Base-by-base conservation (phyloP, 2,113 vertebrate genomes). In the Pelmatolapia mariae region DNA sequence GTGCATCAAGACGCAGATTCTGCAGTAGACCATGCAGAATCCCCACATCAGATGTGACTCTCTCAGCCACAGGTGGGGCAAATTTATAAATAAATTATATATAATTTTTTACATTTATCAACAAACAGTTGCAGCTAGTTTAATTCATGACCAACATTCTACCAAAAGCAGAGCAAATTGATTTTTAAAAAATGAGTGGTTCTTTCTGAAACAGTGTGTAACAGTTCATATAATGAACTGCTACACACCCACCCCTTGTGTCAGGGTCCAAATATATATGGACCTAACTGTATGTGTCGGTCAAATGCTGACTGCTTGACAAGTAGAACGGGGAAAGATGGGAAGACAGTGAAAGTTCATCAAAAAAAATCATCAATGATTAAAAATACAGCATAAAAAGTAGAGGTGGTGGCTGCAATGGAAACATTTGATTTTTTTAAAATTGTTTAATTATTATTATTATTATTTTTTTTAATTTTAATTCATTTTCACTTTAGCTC, bases 221-320 rank as follows among this genome's bases (percentile, higher is more conserved):
- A 19, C 59, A 63, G 59, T 63, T 63, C 59, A 63, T 16, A 36
- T 63, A 63, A 63, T 63, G 31, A 63, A 59, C 26, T 16, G 57
- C 26, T 59, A 59, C 57, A 59, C 15, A 59, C 57, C 56, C 56
- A 59, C 29, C 56, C 24, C 29, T 63, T 33, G 29, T 33, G 29
- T 33, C 59, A 33, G 59, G 29, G 29, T 63, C 59, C 59, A 63
- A 63, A 33, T 63, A 63, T 36, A 63, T 63, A 63, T 63, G 31
- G 59, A 63, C 31, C 10, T 33, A 63, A 63, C 18, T 36, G 59
- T 36, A 36, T 63, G 18, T 22, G 63, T 40, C 2, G 2, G 63
- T 40, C 31, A 38, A 9, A 68, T 68, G 36, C 36, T 40, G 63
- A 68, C 40, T 68, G 63, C 33, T 40, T 40, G 1, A 40, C 36